Base-by-base conservation (phyloP, 1,140 invertebrate genomes). In the Saccostrea glomerata region DNA sequence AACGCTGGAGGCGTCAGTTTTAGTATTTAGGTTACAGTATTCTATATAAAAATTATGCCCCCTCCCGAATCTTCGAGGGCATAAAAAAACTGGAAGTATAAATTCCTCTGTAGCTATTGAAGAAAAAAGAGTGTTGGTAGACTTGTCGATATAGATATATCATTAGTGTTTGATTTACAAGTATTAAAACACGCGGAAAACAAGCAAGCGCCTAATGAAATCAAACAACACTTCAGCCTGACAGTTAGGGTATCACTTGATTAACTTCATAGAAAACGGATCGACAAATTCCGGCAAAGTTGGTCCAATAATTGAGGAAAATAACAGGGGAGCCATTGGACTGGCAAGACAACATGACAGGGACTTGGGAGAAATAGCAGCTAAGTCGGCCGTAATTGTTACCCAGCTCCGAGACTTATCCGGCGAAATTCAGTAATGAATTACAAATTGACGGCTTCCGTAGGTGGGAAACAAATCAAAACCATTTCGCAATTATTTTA, bases 391-490 rank as follows among this genome's bases (percentile, higher is more conserved):
- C 23, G 70, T 77, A 77, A 77, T 77, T 77, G 70, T 77, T 25
- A 77, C 25, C 70, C 25, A 13, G 70, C 70, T 25, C 70, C 12
- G 13, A 36, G 70, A 77, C 70, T 77, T 77, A 77, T 77, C 70
- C 70, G 70, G 70, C 7, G 15, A 36, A 25, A 30, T 25, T 2
- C 70, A 30, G 70, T 77, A 77, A 77, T 77, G 70, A 77, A 77
- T 77, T 77, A 77, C 70, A 77, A 77, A 77, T 77, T 77, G 70
- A 77, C 70, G 70, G 70, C 70, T 77, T 77, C 70, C 70, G 70
- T 77, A 77, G 70, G 25, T 77, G 70, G 70, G 70, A 36, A 17
- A 77, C 70, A 77, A 77, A 77, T 77, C 70, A 30, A 77, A 77
- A 25, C 30, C 30, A 30, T 77, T 77, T 30, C 25, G 11, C 25